Evolutionary conservation across 2,797 vertebrate species (phyloP), one percentile per base, ranked within the genome.

Genomic region (Anomalospiza imberbis): DNA sequence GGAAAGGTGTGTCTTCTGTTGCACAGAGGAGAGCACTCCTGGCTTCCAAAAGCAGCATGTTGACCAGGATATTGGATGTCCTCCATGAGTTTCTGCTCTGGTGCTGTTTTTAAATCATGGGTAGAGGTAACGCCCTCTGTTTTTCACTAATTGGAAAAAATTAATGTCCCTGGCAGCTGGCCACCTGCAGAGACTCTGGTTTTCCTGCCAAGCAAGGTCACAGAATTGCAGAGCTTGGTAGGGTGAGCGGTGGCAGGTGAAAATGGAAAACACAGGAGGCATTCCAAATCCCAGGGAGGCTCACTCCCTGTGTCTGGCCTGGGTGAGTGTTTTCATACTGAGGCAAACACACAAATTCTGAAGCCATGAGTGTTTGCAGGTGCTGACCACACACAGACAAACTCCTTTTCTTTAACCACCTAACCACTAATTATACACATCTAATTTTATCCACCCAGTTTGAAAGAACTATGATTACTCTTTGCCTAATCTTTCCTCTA

Each of bases 391-490:
- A 78, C 62, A 73, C 72, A 91, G 92, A 88, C 68, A 93, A 83
- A 31, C 66, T 84, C 44, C 48, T 89, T 92, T 93, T 14, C 71
- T 91, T 72, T 25, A 51, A 61, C 72, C 70, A 77, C 73, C 50
- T 88, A 85, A 91, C 95, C 58, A 5, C 79, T 95, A 91, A 95
- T 93, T 94, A 95, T 16, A 88, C 4, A 1, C 1, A 1, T 51
- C 87, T 88, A 88, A 91, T 93, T 92, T 95, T 95, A 95, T 45
- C 88, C 85, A 85, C 13, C 18, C 53, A 42, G 36, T 86, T 81
- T 86, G 85, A 50, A 94, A 89, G 82, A 91, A 45, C 94, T 85
- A 62, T 91, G 89, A 92, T 95, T 92, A 94, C 60, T 72, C 31
- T 67, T 67, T 7, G 13, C 47, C 54, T 85, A 58, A 80, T 77